Base-by-base conservation (phyloP, 2,113 vertebrate species). In the Hippocampus abdominalis region DNA sequence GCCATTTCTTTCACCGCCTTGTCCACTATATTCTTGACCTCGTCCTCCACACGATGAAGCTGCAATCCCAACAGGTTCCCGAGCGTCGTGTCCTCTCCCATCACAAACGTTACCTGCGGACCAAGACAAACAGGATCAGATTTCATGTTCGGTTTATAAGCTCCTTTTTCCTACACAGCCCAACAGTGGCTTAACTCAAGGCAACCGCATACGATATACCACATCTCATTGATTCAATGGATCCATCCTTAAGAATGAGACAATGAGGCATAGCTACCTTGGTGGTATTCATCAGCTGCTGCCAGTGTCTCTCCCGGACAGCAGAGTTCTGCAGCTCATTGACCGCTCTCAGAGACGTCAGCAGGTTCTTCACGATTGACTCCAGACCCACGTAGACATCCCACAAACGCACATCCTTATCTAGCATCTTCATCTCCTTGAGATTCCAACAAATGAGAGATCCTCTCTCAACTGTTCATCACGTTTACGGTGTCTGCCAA, bases 1-100 rank as follows among this genome's bases (percentile, higher is more conserved):
- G 87, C 82, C 89, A 87, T 93, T 89, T 94, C 89, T 87, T 93
- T 93, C 63, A 91, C 89, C 29, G 88, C 89, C 87, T 94, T 91
- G 86, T 92, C 90, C 74, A 93, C 86, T 51, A 93, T 94, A 73
- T 84, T 86, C 79, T 92, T 91, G 51, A 94, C 88, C 85, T 94
- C 92, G n/a, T 93, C 92, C 84, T 93, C 89, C 12, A 93, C 86
- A 44, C 86, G 89, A 48, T 91, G 89, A 64, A 93, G 89, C 20
- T 93, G 91, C 69, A 93, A 82, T 81, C 89, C 87, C 70, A 92
- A 80, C 20, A 94, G 83, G 66, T 90, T 88, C 39, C 91, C 89
- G 54, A 92, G 70, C 7, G 81, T 89, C 36, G 89, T 90, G 79
- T 81, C 54, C 66, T 88, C 79, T 10, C 91, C 90, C 88, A 92